Evolutionary conservation across 2,888 invertebrate species (phyloP).

Genomic region (Athalia rosae): DNA sequence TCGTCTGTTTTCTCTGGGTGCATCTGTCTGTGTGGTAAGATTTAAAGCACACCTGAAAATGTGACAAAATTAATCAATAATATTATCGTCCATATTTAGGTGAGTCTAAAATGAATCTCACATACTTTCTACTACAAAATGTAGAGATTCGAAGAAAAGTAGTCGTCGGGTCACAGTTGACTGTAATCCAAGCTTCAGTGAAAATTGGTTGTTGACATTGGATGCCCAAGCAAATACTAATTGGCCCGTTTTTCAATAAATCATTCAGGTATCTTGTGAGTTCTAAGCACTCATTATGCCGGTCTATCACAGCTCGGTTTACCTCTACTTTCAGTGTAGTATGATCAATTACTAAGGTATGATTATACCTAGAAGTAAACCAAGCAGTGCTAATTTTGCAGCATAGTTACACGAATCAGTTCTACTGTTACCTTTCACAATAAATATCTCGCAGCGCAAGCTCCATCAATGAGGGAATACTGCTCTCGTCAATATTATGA

Average conservation of each 20-base stretch:
- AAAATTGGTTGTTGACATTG: constrained; percentile 66
- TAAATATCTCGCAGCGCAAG: constrained; percentile 65
- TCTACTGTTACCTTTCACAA: constrained; percentile 57
- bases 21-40: not conserved
- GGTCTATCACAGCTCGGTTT: constrained; percentile 6
- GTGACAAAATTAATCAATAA: not conserved
- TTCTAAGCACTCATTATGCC: constrained; percentile 15
- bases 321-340: constrained; percentile 54
- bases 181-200: constrained; percentile 67
- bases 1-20: not conserved
- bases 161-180: constrained; percentile 31
- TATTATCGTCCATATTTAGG: not conserved
- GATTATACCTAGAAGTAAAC: constrained; percentile 56
- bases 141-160: constrained; percentile 24
- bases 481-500: constrained; percentile 57
- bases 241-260: constrained; percentile 65
- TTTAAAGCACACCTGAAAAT: constrained; percentile 12
- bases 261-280: constrained; percentile 48
- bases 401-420: not conserved
- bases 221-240: constrained; percentile 62
- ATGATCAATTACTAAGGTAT: constrained; percentile 56
- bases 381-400: not conserved
- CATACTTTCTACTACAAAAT: constrained; percentile 37
- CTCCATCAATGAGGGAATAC: constrained; percentile 63
- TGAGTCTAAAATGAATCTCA: not conserved